Evolutionary conservation across 1,140 invertebrate genomes (phyloP), one percentile per base, ranked within the genome.

Genomic region (Campoletis sonorensis): DNA sequence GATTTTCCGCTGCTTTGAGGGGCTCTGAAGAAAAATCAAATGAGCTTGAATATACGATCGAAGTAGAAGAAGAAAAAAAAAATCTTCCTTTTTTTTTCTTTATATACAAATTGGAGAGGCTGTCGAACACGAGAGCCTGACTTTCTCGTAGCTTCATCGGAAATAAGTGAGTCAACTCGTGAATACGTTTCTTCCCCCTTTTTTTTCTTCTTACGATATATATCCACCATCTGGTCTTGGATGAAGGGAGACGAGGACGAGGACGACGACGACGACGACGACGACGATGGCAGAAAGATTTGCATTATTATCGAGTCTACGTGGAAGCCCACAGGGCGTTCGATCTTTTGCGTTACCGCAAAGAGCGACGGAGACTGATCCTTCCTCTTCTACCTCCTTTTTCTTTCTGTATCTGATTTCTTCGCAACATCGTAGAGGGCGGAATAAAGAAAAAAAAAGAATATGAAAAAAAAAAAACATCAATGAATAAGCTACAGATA

Each of bases 271-370:
- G n/a, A n/a, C n/a, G n/a, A n/a, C n/a, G 58, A 64, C 58, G 61
- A 64, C 61, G 61, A 64, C 23, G 61, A 64, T 64, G 61, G 61
- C 23, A 26, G 23, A 64, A 64, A 64, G 61, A 64, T 64, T 64
- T 64, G 61, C 61, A 64, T 64, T 64, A 64, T 64, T 64, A 64
- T 64, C 61, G 61, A 64, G 61, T 64, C 61, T 23, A 64, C 61
- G 61, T 64, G 61, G 21, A 23, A 64, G 61, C 61, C 61, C 61
- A 64, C 61, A 15, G 61, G 61, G 61, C 61, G 23, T 64, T 64
- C 61, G 61, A 64, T 64, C 61, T 64, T 64, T 64, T 23, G 7
- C 23, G 61, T 26, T 64, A 64, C 61, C 61, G 23, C 61, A 64
- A 23, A 4, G 61, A 64, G 0, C 40, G 23, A 64, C 23, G 4